Evolutionary conservation across 2,888 invertebrate species (phyloP).

Genomic region (Dolichomitus sp.): DNA sequence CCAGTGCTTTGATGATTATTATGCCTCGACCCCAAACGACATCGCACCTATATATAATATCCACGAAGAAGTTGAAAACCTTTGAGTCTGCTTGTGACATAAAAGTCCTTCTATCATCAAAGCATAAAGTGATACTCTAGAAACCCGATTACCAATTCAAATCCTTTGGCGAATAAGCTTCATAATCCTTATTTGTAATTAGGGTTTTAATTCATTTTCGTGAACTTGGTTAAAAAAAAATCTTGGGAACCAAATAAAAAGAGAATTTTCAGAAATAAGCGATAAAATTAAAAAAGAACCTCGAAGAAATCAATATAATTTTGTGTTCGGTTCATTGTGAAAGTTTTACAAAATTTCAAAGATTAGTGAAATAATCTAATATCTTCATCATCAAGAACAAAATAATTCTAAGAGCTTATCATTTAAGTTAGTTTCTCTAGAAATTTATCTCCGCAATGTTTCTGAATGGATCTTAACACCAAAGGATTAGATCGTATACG

Average conservation of each 20-base stretch:
- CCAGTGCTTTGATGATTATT: neutral
- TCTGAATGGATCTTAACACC: neutral
- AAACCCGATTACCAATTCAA: neutral
- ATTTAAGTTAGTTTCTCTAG: neutral
- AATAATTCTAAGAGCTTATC: neutral
- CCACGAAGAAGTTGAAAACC: neutral
- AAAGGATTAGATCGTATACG: conserved; percentile 39
- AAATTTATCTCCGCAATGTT: neutral
- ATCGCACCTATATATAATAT: neutral
- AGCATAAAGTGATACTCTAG: neutral
- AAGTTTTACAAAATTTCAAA: no score
- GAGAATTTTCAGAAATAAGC: no score
- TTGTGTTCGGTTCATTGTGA: no score
- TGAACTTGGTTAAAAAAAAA: no score
- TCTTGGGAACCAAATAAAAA: no score
- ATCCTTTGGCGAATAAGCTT: neutral
- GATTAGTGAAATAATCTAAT: no score
- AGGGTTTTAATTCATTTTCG: no score
- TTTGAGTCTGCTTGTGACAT: neutral
- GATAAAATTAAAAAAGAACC: no score
- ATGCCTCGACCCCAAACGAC: neutral
- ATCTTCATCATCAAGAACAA: neutral
- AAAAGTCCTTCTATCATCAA: neutral
- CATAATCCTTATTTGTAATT: neutral
- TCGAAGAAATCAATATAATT: no score